Evolutionary conservation across 2,888 invertebrate species (phyloP).

Genomic region (Lycaena phlaeas): DNA sequence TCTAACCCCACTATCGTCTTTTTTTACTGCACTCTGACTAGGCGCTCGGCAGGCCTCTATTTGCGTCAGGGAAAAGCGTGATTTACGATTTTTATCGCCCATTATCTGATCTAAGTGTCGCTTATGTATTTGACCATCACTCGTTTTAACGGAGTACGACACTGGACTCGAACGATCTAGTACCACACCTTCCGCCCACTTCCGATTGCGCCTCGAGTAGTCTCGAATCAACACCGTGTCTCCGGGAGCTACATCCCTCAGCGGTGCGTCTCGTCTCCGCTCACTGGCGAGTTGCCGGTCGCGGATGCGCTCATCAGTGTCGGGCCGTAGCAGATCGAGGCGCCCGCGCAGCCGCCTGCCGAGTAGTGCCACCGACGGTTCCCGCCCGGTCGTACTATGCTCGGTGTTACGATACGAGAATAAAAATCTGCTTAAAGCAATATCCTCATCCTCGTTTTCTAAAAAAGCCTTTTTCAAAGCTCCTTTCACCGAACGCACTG

Average conservation of each 20-base stretch:
- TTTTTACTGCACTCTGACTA: no score
- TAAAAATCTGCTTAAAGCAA: not conserved
- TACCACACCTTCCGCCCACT: not conserved
- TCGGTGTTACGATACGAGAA: no score
- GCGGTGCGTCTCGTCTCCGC: not conserved
- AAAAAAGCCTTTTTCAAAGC: conserved; percentile 9
- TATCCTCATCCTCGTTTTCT: conserved; percentile 1
- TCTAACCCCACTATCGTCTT: no score
- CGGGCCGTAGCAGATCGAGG: not conserved
- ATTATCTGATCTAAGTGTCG: not conserved
- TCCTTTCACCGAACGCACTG: conserved; percentile 16
- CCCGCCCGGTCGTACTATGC: no score
- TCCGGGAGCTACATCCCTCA: not conserved
- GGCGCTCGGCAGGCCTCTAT: no score
- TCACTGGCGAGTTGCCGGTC: not conserved
- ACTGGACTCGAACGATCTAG: not conserved
- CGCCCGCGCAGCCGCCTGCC: no score
- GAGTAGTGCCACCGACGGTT: no score
- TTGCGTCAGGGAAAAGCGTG: not conserved
- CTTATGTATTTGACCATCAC: not conserved
- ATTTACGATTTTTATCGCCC: not conserved
- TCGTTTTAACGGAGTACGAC: not conserved
- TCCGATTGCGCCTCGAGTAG: not conserved
- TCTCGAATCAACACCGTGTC: not conserved
- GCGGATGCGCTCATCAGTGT: not conserved